A percentile compares a stretch with the other conserved stretches of the same genome.
These are phyloP conservation scores for Agrotis ipsilon DNA, from an alignment of 2,888 invertebrate species.

Conservation along the genomic window DNA sequence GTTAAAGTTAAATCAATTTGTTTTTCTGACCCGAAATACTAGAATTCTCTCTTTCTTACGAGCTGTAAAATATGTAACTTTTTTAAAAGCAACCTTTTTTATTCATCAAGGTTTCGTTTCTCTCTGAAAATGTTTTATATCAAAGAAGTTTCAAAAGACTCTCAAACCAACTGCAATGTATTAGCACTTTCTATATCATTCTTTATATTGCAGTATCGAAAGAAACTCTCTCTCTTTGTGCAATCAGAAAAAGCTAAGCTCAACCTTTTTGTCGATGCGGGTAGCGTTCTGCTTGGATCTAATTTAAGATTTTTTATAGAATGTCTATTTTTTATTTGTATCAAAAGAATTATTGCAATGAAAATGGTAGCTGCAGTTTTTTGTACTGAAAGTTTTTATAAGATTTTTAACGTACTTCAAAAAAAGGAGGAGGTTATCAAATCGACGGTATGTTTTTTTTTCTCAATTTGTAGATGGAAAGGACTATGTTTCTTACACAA, in stretches of 20 bases:
- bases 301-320: conserved; percentile 70
- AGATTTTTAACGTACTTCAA: no score
- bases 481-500: background rate
- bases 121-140: background rate
- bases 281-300: conserved; percentile 69
- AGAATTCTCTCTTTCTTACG: background rate
- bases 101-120: background rate
- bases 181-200: conserved; percentile 27
- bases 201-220: conserved; percentile 56
- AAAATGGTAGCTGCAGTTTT: background rate
- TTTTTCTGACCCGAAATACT: background rate
- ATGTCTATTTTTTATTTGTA: conserved; percentile 61
- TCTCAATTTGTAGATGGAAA: background rate
- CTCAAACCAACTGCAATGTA: conserved; percentile 28
- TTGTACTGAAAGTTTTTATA: background rate
- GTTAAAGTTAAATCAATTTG: no score
- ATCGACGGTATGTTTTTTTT: no score
- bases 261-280: conserved; percentile 72
- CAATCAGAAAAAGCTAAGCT: conserved; percentile 72
- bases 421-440: no score
- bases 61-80: background rate
- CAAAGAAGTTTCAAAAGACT: conserved; percentile 15
- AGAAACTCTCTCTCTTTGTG: conserved; percentile 65
- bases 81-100: background rate
- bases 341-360: conserved; percentile 40